Evolutionary conservation across 2,888 invertebrate genomes (phyloP), one percentile per base, ranked within the genome.

Genomic region (Trachelus iudaicus): DNA sequence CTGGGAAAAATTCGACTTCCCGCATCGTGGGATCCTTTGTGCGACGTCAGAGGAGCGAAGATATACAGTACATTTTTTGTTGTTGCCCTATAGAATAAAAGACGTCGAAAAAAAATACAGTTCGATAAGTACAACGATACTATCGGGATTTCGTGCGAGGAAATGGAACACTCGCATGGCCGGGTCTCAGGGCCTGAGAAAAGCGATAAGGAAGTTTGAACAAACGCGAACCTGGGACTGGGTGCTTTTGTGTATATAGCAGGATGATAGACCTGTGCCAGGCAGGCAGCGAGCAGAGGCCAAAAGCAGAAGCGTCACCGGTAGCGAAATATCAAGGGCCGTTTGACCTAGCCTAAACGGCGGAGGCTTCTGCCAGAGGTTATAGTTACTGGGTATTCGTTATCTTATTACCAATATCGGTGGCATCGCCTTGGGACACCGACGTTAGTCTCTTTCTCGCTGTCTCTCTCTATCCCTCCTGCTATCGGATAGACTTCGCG

Each of bases 401-500:
- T 90, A 90, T 90, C 90, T 89, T 86, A 87, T 87, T 88, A 86
- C 87, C 86, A 87, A 89, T 90, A 90, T 89, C 87, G 83, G 83
- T 82, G 74, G 77, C 69, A 75, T 75, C 77, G 75, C 69, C 31
- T 37, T 69, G 37, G 15, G 37, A 37, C 34, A n/a, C 75, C 30
- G 37, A 12, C 76, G 56, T 33, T 40, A 1, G 80, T 77, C 81
- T 79, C 75, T 79, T 37, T 76, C 82, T 40, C 73, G 1, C 34
- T 76, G 12, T 30, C n/a, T 75, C 13, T 30, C n/a, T 30, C 81
- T 75, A 79, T 81, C 82, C 75, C 76, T 78, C 79, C 73, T 74
- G 15, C 23, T 12, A n/a, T 23, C 9, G 40, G n/a, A 73, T 15
- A 40, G 31, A 31, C 40, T 40, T 23, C 34, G 31, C 15, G 34